Base-by-base conservation (phyloP, 2,888 invertebrate species). In the Lepas anatifera region DNA sequence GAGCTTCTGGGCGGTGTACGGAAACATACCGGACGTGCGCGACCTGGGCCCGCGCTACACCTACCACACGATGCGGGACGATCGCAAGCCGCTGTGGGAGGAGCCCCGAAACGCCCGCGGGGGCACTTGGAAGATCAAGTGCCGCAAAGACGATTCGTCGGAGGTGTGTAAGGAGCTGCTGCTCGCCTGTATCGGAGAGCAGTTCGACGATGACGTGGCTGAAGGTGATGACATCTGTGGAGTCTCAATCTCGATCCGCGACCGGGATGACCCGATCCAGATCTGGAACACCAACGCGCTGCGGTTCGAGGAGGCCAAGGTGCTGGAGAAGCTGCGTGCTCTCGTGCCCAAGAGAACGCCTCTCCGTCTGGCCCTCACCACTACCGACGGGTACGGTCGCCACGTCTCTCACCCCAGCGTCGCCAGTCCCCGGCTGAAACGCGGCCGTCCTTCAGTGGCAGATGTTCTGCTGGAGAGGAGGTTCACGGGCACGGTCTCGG, bases 121-220 rank as follows among this genome's bases (percentile, higher is more conserved):
- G 41, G 85, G 86, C 48, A 84, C 85, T 68, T 86, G 85, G 84
- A 80, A 83, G 74, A 77, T 86, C 67, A 84, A 84, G 75, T 83
- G 84, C 75, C 78, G 80, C 72, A 85, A 86, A 77, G 78, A 77
- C 69, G 82, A 85, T 74, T 83, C 85, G 18, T 79, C 80, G 46
- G 77, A 75, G 70, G 83, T 85, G 18, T 86, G 86, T 85, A 83
- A 83, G 74, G 86, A 86, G 76, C 77, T 86, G 66, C 79, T 86
- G 41, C 78, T 86, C 73, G 85, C 85, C 69, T 84, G 84, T 10
- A 85, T 86, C 71, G 85, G 85, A 22, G 86, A 86, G 76, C 85
- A 86, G 75, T 81, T 85, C 73, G 78, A 80, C 27, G 82, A 83
- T 37, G 79, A 78, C 73, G 77, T 85, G 66, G 80, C 80, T 25